Base-by-base conservation (phyloP, 2,113 vertebrate species). In the Siniperca knerii region DNA sequence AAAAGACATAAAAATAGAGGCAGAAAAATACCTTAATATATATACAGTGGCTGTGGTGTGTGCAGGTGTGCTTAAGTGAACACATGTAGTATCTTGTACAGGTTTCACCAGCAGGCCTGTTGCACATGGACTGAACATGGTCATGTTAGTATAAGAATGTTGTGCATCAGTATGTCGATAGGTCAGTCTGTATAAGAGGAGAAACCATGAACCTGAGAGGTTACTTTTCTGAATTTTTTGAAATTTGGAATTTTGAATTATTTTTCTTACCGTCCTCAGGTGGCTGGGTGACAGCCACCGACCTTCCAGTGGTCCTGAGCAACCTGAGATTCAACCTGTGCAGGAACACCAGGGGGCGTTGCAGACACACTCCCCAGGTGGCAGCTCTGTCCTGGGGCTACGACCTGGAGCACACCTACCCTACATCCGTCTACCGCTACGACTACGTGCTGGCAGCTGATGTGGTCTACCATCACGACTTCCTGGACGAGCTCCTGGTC, bases 371-470 rank as follows among this genome's bases (percentile, higher is more conserved):
- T 20, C 97, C 98, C 4, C 95, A 96, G 92, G 95, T 97, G 64
- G 94, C 83, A 64, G 94, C 96, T 69, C 92, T 99, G 66, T 92
- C 94, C 18, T 99, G 98, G 98, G 96, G 96, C 70, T 90, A 95
- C 20, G 82, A 94, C 58, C 94, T 98, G 74, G 90, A 94, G 7
- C 61, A 54, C 75, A 92, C 90, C 37, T 96, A 96, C 86, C 97
- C 97, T n/a, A 75, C 76, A 62, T 94, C 96, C 0, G 74, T 94
- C 58, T 89, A 94, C 64, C 92, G 25, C 35, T 99, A 98, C 1
- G 97, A 98, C 90, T 98, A 97, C 4, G 54, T 99, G 25, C 86
- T 99, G 76, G 98, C 97, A 44, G 96, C 96, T 0, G 98, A 99
- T 6, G 97, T 98, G 48, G 97, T 99, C 0, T 98, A 98, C 48